These are phyloP conservation scores for Pherbina coryleti DNA, from an alignment of 2,888 invertebrate species.

Conservation along the genomic window DNA sequence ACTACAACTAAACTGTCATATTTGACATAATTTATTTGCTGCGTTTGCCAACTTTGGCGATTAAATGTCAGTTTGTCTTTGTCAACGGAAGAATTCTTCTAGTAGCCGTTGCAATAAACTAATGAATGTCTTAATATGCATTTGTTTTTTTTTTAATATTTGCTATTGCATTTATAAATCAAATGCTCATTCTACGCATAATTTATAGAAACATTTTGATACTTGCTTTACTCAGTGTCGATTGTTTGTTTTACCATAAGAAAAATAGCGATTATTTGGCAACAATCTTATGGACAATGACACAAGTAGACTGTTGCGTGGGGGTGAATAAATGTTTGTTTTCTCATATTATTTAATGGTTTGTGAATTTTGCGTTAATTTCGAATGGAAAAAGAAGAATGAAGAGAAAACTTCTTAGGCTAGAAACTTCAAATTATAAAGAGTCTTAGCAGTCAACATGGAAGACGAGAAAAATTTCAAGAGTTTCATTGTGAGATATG, in stretches of 20 bases:
- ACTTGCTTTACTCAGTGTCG: background rate
- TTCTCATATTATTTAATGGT: too few species aligned
- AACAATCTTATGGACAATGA: slow-evolving; percentile 25
- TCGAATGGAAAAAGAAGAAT: too few species aligned
- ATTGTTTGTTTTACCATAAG: slow-evolving; percentile 18
- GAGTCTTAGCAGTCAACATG: too few species aligned
- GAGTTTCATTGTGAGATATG: too few species aligned
- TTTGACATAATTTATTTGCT: slow-evolving; percentile 56
- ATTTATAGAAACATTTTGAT: background rate
- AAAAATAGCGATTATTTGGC: slow-evolving; percentile 24
- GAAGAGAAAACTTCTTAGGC: too few species aligned
- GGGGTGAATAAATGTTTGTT: too few species aligned
- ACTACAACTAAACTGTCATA: slow-evolving; percentile 46
- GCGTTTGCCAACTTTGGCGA: slow-evolving; percentile 67
- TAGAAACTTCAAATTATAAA: too few species aligned
- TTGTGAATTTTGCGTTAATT: too few species aligned
- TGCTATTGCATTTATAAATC: background rate
- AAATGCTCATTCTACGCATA: background rate
- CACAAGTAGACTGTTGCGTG: too few species aligned
- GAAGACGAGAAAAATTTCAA: too few species aligned
- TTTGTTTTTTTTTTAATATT: background rate
- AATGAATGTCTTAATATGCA: background rate
- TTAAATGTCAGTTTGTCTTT: slow-evolving; percentile 68
- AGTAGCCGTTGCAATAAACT: background rate
- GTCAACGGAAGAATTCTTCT: slow-evolving; percentile 48